Base-by-base conservation (phyloP, 2,888 invertebrate genomes). In the Gastracanthus pulcherrimus region DNA sequence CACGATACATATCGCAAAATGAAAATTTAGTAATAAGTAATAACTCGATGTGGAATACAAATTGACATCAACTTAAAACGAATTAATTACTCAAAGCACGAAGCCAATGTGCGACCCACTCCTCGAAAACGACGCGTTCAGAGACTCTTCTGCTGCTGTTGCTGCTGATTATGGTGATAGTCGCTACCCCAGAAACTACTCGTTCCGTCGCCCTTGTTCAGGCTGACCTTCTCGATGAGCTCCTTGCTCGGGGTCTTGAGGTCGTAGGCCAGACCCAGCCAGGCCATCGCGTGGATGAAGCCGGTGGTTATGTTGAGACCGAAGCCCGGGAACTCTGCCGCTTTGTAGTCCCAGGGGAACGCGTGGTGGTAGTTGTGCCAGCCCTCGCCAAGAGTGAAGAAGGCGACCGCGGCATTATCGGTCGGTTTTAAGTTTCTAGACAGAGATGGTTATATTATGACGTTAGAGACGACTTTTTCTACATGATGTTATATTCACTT, bases 301-400 rank as follows among this genome's bases (percentile, higher is more conserved):
- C 81, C 88, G 7, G 89, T 88, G 29, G 88, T 86, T 4, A 83
- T 70, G 82, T 91, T 92, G 58, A 89, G 86, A 19, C 86, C 85
- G 82, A 87, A 90, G 60, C 83, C 84, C 11, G 90, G 89, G 29
- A 90, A 84, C 79, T 91, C 90, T 6, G 89, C 84, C 13, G 89
- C 89, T 83, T 89, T 90, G 85, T 91, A 90, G 85, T 91, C 92
- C 92, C 93, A 93, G 5, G 94, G 94, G 89, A 94, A 94, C 13
- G 92, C 92, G 86, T 94, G 94, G 87, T 94, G 94, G 89, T 94
- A 94, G 90, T 94, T 94, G 90, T 94, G 94, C 93, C 94, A 94
- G 31, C 94, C 94, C 87, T 93, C 92, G 3, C 93, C 93, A 36
- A 91, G 86, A 1, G 93, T 91, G 81, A 92, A 89, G 58, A 93